phyloP scores from a whole-genome alignment of 2,888 invertebrate genomes.

The Catocala fraxini region DNA sequence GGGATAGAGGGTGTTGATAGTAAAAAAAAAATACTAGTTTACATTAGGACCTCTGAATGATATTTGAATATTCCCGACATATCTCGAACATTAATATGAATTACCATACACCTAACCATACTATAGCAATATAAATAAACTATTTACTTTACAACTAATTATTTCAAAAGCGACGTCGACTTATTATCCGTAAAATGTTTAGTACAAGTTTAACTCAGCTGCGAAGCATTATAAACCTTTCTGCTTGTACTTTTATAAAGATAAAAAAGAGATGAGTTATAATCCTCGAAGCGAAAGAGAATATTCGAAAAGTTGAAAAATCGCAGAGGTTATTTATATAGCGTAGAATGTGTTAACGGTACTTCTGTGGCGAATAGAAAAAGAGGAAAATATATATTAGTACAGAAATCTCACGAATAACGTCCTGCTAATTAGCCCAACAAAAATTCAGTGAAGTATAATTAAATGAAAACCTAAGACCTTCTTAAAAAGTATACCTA shows the following conservation, averaged over 20 bases:
- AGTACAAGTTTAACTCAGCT: conserved; percentile 47
- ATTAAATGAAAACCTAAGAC: conserved; percentile 41
- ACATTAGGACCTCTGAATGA: no score
- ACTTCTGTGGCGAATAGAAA: conserved; percentile 41
- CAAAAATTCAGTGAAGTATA: conserved; percentile 38
- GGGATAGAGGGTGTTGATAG: no score
- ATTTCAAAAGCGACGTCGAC: conserved; percentile 25
- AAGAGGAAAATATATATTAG: conserved; percentile 27
- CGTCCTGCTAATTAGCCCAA: conserved; percentile 37
- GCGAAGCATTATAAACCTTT: conserved; percentile 45
- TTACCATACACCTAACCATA: no score
- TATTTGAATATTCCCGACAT: no score
- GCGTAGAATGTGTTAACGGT: conserved; percentile 38
- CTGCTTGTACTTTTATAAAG: conserved; percentile 35
- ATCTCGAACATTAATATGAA: no score
- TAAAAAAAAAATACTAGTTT: no score
- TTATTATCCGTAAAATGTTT: conserved; percentile 40
- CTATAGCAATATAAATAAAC: no score
- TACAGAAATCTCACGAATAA: conserved; percentile 29
- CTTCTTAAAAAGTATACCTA: neutral
- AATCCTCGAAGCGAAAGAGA: conserved; percentile 42
- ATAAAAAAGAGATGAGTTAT: conserved; percentile 34
- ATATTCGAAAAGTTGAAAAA: conserved; percentile 42
- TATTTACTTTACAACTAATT: neutral
- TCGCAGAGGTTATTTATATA: conserved; percentile 35